Conservation (phyloP, 53 echinoderm and acorn worm species). For the Echinarachnius parma region DNA sequence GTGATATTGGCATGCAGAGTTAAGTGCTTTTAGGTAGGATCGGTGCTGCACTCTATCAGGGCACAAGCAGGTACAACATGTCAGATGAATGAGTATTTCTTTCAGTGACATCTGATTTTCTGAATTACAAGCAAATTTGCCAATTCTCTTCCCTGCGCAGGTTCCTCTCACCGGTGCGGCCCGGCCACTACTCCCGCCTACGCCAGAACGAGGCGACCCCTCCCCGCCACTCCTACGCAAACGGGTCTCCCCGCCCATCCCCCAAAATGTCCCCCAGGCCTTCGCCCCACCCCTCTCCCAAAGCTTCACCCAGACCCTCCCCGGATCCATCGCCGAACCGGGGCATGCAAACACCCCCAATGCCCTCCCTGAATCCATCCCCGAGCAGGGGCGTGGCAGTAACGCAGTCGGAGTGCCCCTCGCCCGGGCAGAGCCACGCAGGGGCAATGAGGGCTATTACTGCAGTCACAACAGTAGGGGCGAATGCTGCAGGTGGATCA, state of each 20-base stretch:
- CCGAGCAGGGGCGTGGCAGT: constrained; percentile 4
- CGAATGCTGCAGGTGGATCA: too few relatives aligned
- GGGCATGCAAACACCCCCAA: neutral
- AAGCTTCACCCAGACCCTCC: constrained; percentile 3
- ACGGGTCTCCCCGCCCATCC: neutral
- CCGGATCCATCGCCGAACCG: neutral
- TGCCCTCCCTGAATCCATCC: neutral
- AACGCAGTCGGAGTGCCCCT: constrained; percentile 16
- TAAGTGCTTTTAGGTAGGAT: too few relatives aligned
- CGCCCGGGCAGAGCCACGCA: neutral
- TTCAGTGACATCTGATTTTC: too few relatives aligned
- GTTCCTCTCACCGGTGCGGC: constrained; percentile 70
- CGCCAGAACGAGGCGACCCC: constrained; percentile 34
- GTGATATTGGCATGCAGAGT: too few relatives aligned
- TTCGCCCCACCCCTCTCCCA: constrained; percentile 11
- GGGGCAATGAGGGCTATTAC: too few relatives aligned
- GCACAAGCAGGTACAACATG: too few relatives aligned
- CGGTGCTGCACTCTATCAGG: too few relatives aligned
- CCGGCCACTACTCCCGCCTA: constrained; percentile 24
- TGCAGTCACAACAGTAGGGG: too few relatives aligned
- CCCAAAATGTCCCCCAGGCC: neutral
- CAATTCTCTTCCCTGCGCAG: too few relatives aligned
- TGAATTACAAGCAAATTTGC: too few relatives aligned
- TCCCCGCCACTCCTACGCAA: neutral
- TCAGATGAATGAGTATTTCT: too few relatives aligned